Evolutionary conservation across 2,797 vertebrate species (phyloP), one percentile per base, ranked within the genome.

Genomic region (Hypotaenidia philippensis): DNA sequence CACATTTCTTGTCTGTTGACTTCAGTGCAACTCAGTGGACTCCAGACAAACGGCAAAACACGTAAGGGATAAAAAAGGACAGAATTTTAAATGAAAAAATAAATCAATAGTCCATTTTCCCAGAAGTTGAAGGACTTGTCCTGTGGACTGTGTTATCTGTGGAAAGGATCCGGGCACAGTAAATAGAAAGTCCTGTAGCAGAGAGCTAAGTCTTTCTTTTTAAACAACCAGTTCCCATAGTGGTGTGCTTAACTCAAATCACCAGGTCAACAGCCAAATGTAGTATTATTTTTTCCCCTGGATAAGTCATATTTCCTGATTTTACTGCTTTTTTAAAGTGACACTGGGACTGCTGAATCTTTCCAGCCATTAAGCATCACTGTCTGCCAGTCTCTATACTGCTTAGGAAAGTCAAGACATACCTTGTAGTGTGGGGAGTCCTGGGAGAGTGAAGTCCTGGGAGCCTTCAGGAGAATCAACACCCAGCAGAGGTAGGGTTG

Each of bases 51-150:
- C n/a, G 81, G 45, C 40, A 87, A 92, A 93, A 87, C 50, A 78
- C 38, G 56, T 56, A 47, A 56, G 34, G 26, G 26, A 86, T 91
- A 49, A 71, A 90, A 89, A 90, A 72, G 7, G 26, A 60, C 0
- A 2, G 49, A 53, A 78, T 91, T 92, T 86, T 31, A 91, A 94
- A 87, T 72, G 18, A 94, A 91, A 81, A 66, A 69, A 60, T 36
- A 88, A 92, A 94, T 94, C 79, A 92, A 92, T 83, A 90, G 40
- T 29, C 55, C 23, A 84, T 86, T 94, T 94, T 89, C 76, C 87
- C 31, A 56, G 26, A 25, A 19, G 29, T 7, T 53, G 36, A 90
- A 92, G 50, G 78, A 65, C 55, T 86, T 78, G 8, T 81, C 32
- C 75, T 83, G 19, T 12, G 11, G 70, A 34, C 57, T 72, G 36